Evolutionary conservation across 2,113 vertebrate species (phyloP).

Genomic region (Mesocricetus auratus): DNA sequence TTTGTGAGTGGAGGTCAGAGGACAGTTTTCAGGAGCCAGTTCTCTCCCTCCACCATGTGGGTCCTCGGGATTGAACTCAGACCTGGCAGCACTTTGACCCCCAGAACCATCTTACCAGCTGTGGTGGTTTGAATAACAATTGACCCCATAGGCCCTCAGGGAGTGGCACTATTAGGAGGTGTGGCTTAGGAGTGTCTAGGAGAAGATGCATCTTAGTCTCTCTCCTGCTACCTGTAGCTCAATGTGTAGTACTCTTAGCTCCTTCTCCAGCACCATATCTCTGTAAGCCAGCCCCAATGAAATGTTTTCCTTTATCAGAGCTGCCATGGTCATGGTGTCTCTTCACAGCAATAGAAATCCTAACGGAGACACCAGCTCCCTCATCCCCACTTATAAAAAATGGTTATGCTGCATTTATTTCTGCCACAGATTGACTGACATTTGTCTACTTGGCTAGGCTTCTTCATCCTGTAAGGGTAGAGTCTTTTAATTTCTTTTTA

Average conservation of each 20-base stretch:
- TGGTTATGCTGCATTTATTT: background rate
- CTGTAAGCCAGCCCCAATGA: no score
- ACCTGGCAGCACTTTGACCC: background rate
- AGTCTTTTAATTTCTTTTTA: background rate
- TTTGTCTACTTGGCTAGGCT: background rate
- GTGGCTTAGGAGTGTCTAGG: no score
- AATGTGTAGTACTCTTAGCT: no score
- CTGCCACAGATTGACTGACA: background rate
- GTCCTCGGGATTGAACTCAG: background rate
- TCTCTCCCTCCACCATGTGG: background rate
- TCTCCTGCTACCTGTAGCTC: no score
- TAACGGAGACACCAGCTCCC: background rate
- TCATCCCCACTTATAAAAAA: background rate
- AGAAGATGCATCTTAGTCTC: no score
- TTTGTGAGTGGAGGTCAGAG: background rate
- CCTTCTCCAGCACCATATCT: no score
- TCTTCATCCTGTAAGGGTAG: background rate
- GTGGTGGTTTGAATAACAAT: no score
- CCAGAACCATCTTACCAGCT: background rate
- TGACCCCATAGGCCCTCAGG: no score
- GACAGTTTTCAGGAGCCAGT: background rate
- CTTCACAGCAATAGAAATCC: no score
- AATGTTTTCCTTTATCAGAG: no score
- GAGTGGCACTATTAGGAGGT: no score
- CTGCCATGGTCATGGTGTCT: no score